Evolutionary conservation across 2,797 vertebrate genomes (phyloP), one percentile per base, ranked within the genome.

Genomic region (Lacerta bilineata): DNA sequence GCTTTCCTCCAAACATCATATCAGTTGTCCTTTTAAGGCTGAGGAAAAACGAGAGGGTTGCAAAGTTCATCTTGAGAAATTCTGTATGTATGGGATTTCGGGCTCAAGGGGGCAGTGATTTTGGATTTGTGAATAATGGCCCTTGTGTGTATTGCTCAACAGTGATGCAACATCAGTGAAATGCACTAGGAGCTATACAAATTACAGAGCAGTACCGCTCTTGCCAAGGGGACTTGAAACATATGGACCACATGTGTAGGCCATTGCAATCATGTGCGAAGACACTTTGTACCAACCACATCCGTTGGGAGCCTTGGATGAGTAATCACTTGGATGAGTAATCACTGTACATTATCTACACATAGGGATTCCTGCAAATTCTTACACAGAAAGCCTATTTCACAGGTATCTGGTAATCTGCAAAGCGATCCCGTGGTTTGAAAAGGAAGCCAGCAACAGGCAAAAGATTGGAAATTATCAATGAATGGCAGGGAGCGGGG

Each of bases 1-100:
- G 99, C 94, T 99, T 99, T 77, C 99, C 99, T 87, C 98, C 98
- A 66, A 99, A 99, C 98, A 98, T 99, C 95, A 99, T 98, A 87
- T 99, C 98, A 3, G 98, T 99, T 33, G 98, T 99, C 92, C 98
- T 98, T 96, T 99, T 99, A 68, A 99, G 97, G 76, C 99, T 99
- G 81, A 29, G 23, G 29, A 39, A 68, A 64, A 85, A 64, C 0
- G 33, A 50, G 23, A 86, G 4, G 68, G 20, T 23, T 78, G 61
- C 75, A 69, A 10, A 41, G 15, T 69, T 55, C 36, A 36, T 27
- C 64, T 55, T 59, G 3, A 80, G 64, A 2, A 36, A 17, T 72
- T 64, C 33, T n/a, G 3, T 25, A 66, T 5, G 61, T 6, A 29
- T 3, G 8, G 36, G 66, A 3, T 69, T 43, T 46, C 82, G 15